Base-by-base conservation (phyloP, 2,888 invertebrate species). In the Pandemis cinnamomeana region DNA sequence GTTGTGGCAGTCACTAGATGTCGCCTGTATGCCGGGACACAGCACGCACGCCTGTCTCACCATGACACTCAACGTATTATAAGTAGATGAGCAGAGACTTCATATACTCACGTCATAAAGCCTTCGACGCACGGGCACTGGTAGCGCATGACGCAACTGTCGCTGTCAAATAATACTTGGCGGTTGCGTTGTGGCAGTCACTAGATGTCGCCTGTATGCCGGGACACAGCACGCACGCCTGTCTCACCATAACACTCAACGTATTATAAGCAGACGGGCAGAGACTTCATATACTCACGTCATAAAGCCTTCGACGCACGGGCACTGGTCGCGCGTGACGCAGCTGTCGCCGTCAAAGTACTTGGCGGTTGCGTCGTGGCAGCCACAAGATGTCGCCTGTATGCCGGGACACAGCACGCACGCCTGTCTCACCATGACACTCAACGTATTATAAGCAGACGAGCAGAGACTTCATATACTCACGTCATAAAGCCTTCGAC, bases 121-220 rank as follows among this genome's bases (percentile, higher is more conserved):
- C 96, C 96, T 75, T 96, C 95, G 61, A 96, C 91, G 85, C 98
- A 98, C 0, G 98, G 97, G 84, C 98, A 98, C 82, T 97, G 95
- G 77, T 95, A 95, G 72, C 96, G 93, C 0, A 95, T 84, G 7
- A 97, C 96, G 87, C 98, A 98, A 75, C 89, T 90, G 78, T 95
- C 93, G 10, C 98, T 98, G 89, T 98, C 96, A 95, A 96, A 98
- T n/a, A n/a, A 92, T 95, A 96, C 72, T 77, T 78, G 15, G 94
- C 84, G 5, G 94, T 91, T 6, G 69, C 89, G 79, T 58, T 96
- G 67, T 91, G 89, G 80, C 97, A 96, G 75, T 83, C 87, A 11
- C 89, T 88, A 1, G 88, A 79, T 1, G 76, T 75, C 0, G 72
- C 67, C 13, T 77, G 77, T 7, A 95, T 92, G 20, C 95, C 95